Evolutionary conservation across 2,797 vertebrate species (phyloP).

Genomic region (Halcyon leucocephala): DNA sequence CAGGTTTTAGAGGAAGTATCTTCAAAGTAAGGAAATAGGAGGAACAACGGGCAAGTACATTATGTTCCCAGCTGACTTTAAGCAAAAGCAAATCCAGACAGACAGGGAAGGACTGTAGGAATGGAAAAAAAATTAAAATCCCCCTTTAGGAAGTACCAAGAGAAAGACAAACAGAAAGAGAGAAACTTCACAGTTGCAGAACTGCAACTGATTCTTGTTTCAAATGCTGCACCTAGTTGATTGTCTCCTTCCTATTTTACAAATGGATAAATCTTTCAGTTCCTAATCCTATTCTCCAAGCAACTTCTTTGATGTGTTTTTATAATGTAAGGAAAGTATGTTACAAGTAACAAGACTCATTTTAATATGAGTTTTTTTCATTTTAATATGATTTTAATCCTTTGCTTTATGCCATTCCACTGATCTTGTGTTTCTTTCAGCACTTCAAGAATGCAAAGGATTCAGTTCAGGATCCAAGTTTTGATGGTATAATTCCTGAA

Average conservation of each 20-base stretch:
- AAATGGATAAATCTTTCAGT: background rate
- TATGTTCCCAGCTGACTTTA: slow-evolving; percentile 29
- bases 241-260: background rate
- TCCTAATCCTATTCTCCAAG: background rate
- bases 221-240: background rate
- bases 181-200: background rate
- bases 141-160: background rate
- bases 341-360: background rate
- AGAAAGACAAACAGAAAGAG: background rate
- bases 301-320: background rate
- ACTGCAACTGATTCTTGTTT: background rate
- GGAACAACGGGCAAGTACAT: slow-evolving; percentile 18
- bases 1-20: slow-evolving; percentile 55
- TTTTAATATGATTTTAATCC: background rate
- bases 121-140: background rate
- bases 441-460: background rate
- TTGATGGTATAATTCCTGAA: background rate
- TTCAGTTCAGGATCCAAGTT: background rate
- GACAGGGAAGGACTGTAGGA: background rate
- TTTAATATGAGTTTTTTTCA: no score
- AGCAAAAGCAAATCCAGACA: slow-evolving; percentile 13
- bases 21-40: slow-evolving; percentile 65
- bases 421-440: background rate
- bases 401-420: background rate
- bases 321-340: background rate